A percentile compares a stretch with the other conserved stretches of the same genome.
Conservation (phyloP, 2,888 invertebrate genomes). For the Eledona agricola region DNA sequence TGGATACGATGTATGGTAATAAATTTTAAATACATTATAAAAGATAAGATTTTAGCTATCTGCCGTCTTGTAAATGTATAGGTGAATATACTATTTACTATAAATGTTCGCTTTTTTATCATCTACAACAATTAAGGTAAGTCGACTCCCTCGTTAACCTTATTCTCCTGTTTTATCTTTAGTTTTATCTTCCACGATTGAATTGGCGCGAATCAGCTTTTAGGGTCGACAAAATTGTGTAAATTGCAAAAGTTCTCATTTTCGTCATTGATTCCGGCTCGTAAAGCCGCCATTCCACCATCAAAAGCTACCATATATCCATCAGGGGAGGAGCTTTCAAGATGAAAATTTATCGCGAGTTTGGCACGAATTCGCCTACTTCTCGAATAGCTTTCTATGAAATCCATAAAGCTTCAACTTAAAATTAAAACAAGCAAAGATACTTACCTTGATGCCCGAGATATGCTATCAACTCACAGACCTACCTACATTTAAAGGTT, state of each 20-base stretch:
- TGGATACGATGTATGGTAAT: constrained; percentile 40
- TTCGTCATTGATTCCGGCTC: too few relatives aligned
- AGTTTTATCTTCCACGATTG: too few relatives aligned
- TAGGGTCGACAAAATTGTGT: too few relatives aligned
- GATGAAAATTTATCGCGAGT: constrained; percentile 30
- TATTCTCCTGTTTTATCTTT: neutral
- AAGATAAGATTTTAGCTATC: constrained; percentile 47
- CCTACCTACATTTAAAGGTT: constrained; percentile 56
- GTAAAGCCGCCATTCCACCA: too few relatives aligned
- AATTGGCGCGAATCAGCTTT: too few relatives aligned
- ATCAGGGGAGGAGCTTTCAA: constrained; percentile 13
- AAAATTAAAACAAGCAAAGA: constrained; percentile 52
- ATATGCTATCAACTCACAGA: constrained; percentile 56
- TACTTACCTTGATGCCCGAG: constrained; percentile 56
- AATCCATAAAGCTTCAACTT: constrained; percentile 48
- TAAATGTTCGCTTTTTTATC: constrained; percentile 26
- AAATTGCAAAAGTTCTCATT: too few relatives aligned
- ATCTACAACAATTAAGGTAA: constrained; percentile 2
- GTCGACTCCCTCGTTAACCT: too few relatives aligned
- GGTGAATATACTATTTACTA: constrained; percentile 52
- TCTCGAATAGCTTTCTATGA: constrained; percentile 44
- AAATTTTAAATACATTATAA: constrained; percentile 43
- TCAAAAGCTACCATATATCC: too few relatives aligned
- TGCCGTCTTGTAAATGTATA: constrained; percentile 54
- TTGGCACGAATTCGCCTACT: too few relatives aligned